Evolutionary conservation across 2,113 vertebrate species (phyloP).

Genomic region (Ardeotis arabs): DNA sequence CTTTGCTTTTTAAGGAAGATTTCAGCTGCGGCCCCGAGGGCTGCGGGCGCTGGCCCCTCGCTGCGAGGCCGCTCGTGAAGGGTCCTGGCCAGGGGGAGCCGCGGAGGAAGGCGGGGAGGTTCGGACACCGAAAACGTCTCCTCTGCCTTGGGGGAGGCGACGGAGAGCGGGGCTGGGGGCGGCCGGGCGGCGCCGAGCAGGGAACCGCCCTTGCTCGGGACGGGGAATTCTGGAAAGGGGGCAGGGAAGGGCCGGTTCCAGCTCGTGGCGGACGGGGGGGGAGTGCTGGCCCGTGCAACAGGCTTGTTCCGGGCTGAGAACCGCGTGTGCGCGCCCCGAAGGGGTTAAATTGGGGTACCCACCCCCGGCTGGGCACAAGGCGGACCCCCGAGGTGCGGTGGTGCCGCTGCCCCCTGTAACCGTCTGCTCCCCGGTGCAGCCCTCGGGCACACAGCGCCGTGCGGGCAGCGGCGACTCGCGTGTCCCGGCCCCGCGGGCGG

Average conservation of each 20-base stretch:
- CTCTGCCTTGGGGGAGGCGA: accelerated
- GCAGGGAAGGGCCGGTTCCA: too few relatives aligned
- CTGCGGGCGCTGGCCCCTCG: background rate
- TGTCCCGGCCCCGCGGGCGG: accelerated
- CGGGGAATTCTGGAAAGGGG: too few relatives aligned
- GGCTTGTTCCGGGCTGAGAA: background rate
- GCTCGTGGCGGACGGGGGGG: too few relatives aligned
- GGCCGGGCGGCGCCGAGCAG: too few relatives aligned
- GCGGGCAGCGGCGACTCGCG: accelerated
- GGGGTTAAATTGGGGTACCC: too few relatives aligned
- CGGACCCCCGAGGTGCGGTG: background rate
- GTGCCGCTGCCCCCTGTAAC: too few relatives aligned
- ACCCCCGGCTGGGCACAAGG: accelerated
- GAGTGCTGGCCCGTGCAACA: accelerated
- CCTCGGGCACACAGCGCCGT: accelerated
- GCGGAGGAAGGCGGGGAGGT: background rate
- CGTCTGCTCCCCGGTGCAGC: too few relatives aligned
- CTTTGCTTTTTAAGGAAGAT: background rate
- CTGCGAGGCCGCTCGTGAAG: too few relatives aligned
- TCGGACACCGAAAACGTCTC: too few relatives aligned
- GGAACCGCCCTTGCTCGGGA: too few relatives aligned
- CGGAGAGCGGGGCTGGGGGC: too few relatives aligned
- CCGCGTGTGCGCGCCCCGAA: too few relatives aligned
- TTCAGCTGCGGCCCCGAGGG: accelerated
- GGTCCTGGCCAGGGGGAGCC: accelerated